These are phyloP conservation scores for Drosophila arizonae DNA, from an alignment of 1,140 invertebrate genomes.

Conservation along the genomic window DNA sequence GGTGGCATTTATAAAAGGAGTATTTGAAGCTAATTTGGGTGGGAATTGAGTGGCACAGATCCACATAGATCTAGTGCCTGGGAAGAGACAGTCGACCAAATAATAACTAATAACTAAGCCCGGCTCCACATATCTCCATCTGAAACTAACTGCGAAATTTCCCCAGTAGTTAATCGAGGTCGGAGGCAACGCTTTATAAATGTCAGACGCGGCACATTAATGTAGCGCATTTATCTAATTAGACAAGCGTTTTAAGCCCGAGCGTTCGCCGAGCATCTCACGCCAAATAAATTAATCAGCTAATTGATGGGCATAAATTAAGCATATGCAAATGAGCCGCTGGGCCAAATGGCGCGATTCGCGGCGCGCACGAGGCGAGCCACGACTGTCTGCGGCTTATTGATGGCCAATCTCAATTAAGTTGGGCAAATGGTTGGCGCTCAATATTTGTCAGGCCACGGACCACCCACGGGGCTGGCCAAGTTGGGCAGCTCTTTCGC, in stretches of 20 bases:
- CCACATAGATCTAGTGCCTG: slow-evolving; percentile 20
- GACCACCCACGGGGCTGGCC: slow-evolving; percentile 59
- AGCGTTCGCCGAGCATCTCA: slow-evolving; percentile 47
- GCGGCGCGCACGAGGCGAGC: slow-evolving; percentile 11
- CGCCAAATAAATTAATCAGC: slow-evolving; percentile 79
- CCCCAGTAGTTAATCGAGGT: slow-evolving; percentile 19
- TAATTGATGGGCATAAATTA: slow-evolving; percentile 80
- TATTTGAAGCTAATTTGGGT: slow-evolving; percentile 68
- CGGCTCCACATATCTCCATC: not conserved
- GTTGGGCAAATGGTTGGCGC: slow-evolving; percentile 60
- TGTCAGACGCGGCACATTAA: slow-evolving; percentile 73
- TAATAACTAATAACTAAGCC: slow-evolving; percentile 6
- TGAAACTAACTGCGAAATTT: slow-evolving; percentile 24
- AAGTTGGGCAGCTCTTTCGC: slow-evolving; percentile 1
- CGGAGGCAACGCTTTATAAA: slow-evolving; percentile 66
- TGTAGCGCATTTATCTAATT: slow-evolving; percentile 80
- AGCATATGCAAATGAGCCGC: slow-evolving; percentile 62
- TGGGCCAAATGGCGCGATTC: slow-evolving; percentile 30
- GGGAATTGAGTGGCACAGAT: slow-evolving; percentile 56
- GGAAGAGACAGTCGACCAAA: not conserved
- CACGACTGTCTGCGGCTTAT: slow-evolving; percentile 36
- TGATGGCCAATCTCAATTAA: slow-evolving; percentile 68
- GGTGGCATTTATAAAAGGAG: slow-evolving; percentile 63
- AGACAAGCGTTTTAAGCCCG: slow-evolving; percentile 71
- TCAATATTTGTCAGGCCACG: slow-evolving; percentile 17